Base-by-base conservation (phyloP, 2,113 vertebrate genomes). In the Rhagologus leucostigma region DNA sequence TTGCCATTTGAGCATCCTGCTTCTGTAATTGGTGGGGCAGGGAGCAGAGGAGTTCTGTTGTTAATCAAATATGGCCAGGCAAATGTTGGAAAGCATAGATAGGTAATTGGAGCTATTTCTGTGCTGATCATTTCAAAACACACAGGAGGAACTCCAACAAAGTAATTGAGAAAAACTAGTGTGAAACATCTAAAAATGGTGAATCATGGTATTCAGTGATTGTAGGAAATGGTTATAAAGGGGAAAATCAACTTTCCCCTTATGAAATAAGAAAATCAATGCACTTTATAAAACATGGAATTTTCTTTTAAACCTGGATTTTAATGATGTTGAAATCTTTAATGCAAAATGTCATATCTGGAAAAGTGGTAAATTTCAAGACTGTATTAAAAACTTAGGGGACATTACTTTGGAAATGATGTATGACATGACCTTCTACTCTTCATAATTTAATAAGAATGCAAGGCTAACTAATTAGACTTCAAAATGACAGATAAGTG, bases 401-500 rank as follows among this genome's bases (percentile, higher is more conserved):
- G 65, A 82, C 69, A 82, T 93, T 78, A 75, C 60, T 79, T 89
- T 92, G 79, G 65, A 89, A 95, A 79, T 83, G 21, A 90, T 85
- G 29, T 62, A 77, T 84, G 84, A 87, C 81, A 74, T 73, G 84
- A 91, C 93, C 89, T 95, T 95, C 89, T 95, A 75, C 18, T 67
- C 44, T 94, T 92, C 74, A 57, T 82, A 91, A 71, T 64, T 91
- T 84, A 78, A 41, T 78, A 65, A 92, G n/a, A 95, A 76, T 87
- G 26, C 44, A 87, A 87, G 32, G 14, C 41, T 93, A 69, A 79
- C 73, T 91, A 93, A 95, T 95, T 84, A 92, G 57, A 68, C 65
- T 95, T 91, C 62, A 73, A 87, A 84, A 84, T 89, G 73, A 94
- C 88, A 96, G 77, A 82, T 83, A 90, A 89, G 27, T 95, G 57